Evolutionary conservation across 2,113 vertebrate genomes (phyloP), one percentile per base, ranked within the genome.

Genomic region (Oncorhynchus clarkii): DNA sequence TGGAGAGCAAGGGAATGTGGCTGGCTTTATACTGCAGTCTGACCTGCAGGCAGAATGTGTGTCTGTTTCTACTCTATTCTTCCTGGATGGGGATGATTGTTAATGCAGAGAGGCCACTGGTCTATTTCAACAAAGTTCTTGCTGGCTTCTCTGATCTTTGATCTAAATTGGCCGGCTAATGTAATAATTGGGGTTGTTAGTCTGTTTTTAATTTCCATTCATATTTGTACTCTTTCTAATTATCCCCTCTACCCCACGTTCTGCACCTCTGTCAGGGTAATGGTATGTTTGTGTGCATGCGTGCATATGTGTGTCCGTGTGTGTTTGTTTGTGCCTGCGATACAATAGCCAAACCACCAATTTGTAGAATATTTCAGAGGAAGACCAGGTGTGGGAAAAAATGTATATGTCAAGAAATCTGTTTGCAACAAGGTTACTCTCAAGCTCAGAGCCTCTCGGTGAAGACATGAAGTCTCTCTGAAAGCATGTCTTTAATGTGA

Each of bases 111-210:
- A 93, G 92, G 93, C 93, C 88, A 88, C 90, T 88, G 89, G 88
- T 91, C 93, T 94, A 93, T 95, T 95, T 93, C 94, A 94, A 92
- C 84, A 67, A 89, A 88, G 93, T 92, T 93, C 92, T 92, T 92
- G 51, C 60, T 34, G 70, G 29, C 79, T 84, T 77, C 81, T 80
- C 93, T 87, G 93, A 82, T 79, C 83, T 92, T 91, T 93, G 93
- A 93, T 94, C 95, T 95, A 94, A 96, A 94, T 94, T 94, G 94
- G 91, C 89, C 90, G 90, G 92, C 94, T 94, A 94, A 95, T 93
- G 93, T 94, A 89, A 90, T 95, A 95, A 95, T 95, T 93, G 91
- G 93, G 93, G 92, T 94, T 94, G 91, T 94, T 92, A 94, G 92
- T 93, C 92, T 89, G 82, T 90, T 73, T 79, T 74, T 93, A 92